Percentiles rank a stretch among this genome's conserved stretches.
phyloP scores from a whole-genome alignment of 2,797 vertebrate species.

The Diplodus sargus region DNA sequence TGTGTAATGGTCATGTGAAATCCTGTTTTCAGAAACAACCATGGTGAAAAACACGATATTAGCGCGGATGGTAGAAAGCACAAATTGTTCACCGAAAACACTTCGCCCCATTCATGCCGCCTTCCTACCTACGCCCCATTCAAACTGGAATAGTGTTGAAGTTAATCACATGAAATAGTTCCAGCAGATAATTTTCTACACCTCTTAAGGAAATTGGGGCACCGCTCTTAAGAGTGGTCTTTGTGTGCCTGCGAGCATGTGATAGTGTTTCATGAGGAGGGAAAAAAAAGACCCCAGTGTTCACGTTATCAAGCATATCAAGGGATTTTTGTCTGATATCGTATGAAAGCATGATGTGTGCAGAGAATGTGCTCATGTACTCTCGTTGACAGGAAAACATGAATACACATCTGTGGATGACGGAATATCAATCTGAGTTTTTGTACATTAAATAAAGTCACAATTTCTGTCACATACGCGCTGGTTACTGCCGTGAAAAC shows the following conservation, averaged over 20 bases:
- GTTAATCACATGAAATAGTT: conserved; percentile 68
- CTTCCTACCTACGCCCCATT: conserved; percentile 28
- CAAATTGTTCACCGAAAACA: conserved; percentile 39
- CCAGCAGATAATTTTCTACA: conserved; percentile 53
- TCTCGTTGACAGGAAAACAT: neutral
- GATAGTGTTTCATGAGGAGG: conserved; percentile 28
- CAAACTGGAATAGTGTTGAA: conserved; percentile 45
- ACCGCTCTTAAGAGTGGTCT: conserved; percentile 37
- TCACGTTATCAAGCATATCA: conserved; percentile 2
- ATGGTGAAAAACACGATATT: conserved; percentile 2
- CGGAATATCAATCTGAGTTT: neutral
- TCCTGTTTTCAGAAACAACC: conserved; percentile 48
- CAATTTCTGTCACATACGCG: neutral
- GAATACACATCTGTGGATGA: neutral
- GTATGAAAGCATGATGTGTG: conserved; percentile 8
- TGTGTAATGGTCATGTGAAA: conserved; percentile 66
- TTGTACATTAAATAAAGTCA: neutral
- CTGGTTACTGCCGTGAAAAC: neutral
- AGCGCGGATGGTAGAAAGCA: conserved; percentile 43
- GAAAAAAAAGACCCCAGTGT: conserved; percentile 18
- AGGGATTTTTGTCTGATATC: conserved; percentile 4
- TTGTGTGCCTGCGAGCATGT: conserved; percentile 41
- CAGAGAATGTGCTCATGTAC: neutral
- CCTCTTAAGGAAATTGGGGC: conserved; percentile 64
- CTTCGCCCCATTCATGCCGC: conserved; percentile 41